phyloP scores from a whole-genome alignment of 2,888 invertebrate genomes.

The Isotomurus palustris region DNA sequence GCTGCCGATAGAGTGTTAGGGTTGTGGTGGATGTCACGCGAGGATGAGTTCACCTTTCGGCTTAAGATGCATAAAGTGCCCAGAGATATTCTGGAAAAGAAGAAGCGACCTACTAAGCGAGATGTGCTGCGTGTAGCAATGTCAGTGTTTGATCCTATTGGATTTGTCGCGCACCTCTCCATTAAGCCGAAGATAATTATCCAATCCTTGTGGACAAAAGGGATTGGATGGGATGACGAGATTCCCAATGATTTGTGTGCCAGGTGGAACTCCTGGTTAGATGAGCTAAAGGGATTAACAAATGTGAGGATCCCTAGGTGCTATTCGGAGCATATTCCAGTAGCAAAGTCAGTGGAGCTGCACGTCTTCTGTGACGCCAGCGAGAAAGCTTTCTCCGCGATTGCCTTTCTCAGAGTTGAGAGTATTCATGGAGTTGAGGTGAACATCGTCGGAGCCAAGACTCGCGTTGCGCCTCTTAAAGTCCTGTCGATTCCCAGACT shows the following conservation, averaged over 20 bases:
- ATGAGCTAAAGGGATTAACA: background rate
- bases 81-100: no score
- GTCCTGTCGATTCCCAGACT: conserved; percentile 30
- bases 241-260: background rate
- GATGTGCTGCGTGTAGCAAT: no score
- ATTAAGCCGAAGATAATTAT: conserved; percentile 6
- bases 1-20: background rate
- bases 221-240: conserved; percentile 4
- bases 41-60: no score
- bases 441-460: conserved; percentile 24
- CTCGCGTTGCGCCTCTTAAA: conserved; percentile 33
- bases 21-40: background rate
- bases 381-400: conserved; percentile 3
- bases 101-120: no score
- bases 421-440: background rate
- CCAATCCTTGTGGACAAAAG: conserved; percentile 6
- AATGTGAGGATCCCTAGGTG: conserved; percentile 6
- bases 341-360: background rate
- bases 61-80: no score
- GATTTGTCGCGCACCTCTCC: conserved; percentile 1
- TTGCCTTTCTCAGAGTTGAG: conserved; percentile 10
- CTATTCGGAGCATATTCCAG: background rate
- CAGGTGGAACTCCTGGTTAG: background rate
- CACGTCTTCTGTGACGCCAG: conserved; percentile 10
- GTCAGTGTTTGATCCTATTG: conserved; percentile 13